phyloP scores from a whole-genome alignment of 2,888 invertebrate genomes.

The Hemistola chrysoprasaria region DNA sequence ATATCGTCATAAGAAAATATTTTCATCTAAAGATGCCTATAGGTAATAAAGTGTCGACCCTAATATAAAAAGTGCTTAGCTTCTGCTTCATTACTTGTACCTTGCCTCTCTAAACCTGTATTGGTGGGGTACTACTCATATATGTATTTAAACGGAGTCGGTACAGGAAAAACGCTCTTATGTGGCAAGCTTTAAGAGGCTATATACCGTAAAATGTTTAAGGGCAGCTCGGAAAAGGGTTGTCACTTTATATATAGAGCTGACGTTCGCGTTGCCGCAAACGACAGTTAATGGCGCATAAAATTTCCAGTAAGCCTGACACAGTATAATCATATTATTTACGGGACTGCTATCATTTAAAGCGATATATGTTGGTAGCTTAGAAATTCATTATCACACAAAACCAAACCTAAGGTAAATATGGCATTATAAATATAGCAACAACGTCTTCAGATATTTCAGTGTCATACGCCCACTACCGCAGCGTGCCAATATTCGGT shows the following conservation, averaged over 20 bases:
- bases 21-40: too few species aligned
- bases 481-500: too few species aligned
- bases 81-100: constrained; percentile 57
- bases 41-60: constrained; percentile 22
- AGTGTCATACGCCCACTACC: constrained; percentile 2
- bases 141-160: constrained; percentile 44
- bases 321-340: constrained; percentile 61
- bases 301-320: constrained; percentile 65
- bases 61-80: constrained; percentile 43
- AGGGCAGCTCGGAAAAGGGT: constrained; percentile 53
- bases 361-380: constrained; percentile 22
- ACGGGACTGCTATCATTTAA: constrained; percentile 45
- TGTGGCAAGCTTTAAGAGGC: constrained; percentile 34
- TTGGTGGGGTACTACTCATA: constrained; percentile 51
- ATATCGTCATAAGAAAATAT: constrained; percentile 11
- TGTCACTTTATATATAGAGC: constrained; percentile 72
- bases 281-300: constrained; percentile 73
- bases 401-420: too few species aligned
- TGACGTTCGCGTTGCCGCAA: constrained; percentile 65
- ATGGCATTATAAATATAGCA: too few species aligned
- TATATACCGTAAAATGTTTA: constrained; percentile 39
- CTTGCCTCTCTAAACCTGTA: constrained; percentile 50
- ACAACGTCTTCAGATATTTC: constrained; percentile 2
- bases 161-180: constrained; percentile 41
- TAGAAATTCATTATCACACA: constrained; percentile 21